Conservation (phyloP, 1,140 invertebrate species). For the Brachionus angularis region DNA sequence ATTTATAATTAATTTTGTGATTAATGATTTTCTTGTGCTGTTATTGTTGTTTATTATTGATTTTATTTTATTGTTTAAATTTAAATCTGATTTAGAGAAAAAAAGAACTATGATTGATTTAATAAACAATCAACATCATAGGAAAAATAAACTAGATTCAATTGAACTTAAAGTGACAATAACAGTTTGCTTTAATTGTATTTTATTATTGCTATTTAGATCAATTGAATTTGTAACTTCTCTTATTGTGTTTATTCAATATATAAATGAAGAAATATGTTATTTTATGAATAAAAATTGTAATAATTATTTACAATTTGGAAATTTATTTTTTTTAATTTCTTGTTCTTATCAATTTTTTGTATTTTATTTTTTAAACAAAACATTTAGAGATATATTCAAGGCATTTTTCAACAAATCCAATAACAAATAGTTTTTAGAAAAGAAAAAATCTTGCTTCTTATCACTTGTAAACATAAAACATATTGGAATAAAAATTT, state of each 20-base stretch:
- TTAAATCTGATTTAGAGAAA: background rate
- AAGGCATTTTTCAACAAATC: too few relatives aligned
- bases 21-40: background rate
- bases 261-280: background rate
- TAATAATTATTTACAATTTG: background rate
- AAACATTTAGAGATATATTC: background rate
- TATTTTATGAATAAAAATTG: background rate
- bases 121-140: background rate
- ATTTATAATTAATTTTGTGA: background rate
- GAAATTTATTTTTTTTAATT: constrained; percentile 4
- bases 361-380: constrained; percentile 5
- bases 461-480: too few relatives aligned
- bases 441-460: too few relatives aligned
- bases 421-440: too few relatives aligned
- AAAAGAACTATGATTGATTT: background rate
- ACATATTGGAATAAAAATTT: too few relatives aligned
- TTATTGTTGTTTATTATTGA: background rate
- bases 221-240: background rate
- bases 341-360: background rate
- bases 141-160: background rate
- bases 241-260: background rate
- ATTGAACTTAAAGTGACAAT: background rate
- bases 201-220: background rate
- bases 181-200: background rate
- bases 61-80: background rate